Base-by-base conservation (phyloP, 2,113 vertebrate genomes). In the Xenopus borealis region DNA sequence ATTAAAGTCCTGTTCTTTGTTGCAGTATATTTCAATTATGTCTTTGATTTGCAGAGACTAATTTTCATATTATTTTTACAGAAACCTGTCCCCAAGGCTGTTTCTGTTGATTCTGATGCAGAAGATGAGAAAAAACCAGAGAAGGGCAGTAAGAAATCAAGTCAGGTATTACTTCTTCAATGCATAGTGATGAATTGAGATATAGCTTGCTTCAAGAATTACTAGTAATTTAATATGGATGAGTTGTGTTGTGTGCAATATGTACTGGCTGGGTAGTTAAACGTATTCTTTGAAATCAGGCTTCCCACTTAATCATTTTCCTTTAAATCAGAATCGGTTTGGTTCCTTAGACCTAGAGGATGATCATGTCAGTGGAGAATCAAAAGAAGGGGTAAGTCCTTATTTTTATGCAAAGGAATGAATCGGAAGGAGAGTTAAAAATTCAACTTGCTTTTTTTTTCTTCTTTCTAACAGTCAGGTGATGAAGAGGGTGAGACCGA, bases 141-240 rank as follows among this genome's bases (percentile, higher is more conserved):
- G 13, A 79, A 81, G 71, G 79, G 79, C 16, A 78, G 80, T 10
- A 62, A 68, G 27, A 83, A 86, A 7, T 17, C 45, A 53, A 78
- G 62, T 10, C 81, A 81, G 55, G 84, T 83, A 50, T 81, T 76
- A 14, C 57, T 79, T 1, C 23, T 27, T 27, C 23, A 27, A 27
- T 27, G 23, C 23, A 27, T 27, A 27, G 3, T 27, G 23, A 27
- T 27, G 23, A 27, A 27, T 27, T 27, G 23, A 27, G 23, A 27
- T 27, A 27, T 27, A 2, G 23, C 1, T 27, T 27, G 23, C 23
- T 27, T 27, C 23, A 27, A 27, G 3, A 27, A 27, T 27, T 27
- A 3, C 23, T 1, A 27, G 23, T 27, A 27, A 27, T 27, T 27
- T 27, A 27, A 27, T 27, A 27, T 27, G 23, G 23, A 27, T 27